Evolutionary conservation across 2,888 invertebrate genomes (phyloP).

Genomic region (Margaritifera margaritifera): DNA sequence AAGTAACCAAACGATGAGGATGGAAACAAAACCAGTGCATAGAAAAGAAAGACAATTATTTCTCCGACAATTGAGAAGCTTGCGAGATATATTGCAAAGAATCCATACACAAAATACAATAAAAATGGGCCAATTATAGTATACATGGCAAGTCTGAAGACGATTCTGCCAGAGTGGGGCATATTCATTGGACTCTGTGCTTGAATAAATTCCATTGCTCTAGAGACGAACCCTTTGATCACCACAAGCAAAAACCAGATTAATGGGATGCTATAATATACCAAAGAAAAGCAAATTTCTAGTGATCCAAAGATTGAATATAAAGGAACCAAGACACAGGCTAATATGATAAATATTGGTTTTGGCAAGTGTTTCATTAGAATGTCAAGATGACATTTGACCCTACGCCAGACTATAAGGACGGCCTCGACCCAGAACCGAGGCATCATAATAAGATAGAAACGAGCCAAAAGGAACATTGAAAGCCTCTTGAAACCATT

Average conservation of each 20-base stretch:
- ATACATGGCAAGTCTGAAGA: too few species aligned
- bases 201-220: too few species aligned
- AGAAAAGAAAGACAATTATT: constrained; percentile 18
- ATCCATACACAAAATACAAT: too few species aligned
- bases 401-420: too few species aligned
- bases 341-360: too few species aligned
- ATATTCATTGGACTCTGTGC: too few species aligned
- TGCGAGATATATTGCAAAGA: constrained; percentile 3
- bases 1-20: constrained; percentile 23
- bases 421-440: background rate
- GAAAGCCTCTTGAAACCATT: constrained; percentile 13
- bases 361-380: too few species aligned
- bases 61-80: constrained; percentile 21
- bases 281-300: constrained; percentile 2
- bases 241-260: background rate
- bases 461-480: too few species aligned
- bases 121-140: too few species aligned
- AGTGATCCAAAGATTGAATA: background rate
- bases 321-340: background rate
- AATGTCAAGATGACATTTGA: too few species aligned
- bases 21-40: constrained; percentile 22
- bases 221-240: background rate
- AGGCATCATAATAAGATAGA: background rate
- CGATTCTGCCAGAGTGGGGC: too few species aligned
- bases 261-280: constrained; percentile 7